Base-by-base conservation (phyloP, 2,888 invertebrate genomes). In the Limenitis camilla region DNA sequence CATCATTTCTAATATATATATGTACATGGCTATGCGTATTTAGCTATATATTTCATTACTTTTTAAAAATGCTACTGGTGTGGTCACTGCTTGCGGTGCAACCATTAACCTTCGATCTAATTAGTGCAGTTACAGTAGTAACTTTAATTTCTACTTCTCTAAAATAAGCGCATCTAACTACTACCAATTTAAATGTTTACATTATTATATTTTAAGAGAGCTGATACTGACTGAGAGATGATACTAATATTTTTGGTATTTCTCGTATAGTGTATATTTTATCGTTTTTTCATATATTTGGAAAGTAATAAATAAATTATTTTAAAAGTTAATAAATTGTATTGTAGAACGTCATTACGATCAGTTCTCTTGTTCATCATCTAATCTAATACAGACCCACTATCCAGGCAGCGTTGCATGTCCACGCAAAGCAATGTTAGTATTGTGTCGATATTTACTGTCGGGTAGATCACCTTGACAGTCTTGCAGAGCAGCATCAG, bases 401-500 rank as follows among this genome's bases (percentile, higher is more conserved):
- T 32, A 29, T 33, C n/a, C n/a, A 7, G 29, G 47, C n/a, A 8
- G 53, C 53, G 40, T 40, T 40, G 44, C 38, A 55, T 49, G 55
- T 52, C 32, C 45, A 27, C 38, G n/a, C n/a, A n/a, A n/a, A n/a
- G n/a, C n/a, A n/a, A n/a, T n/a, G n/a, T 49, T 48, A 43, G 44
- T 46, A 52, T 31, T 19, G 39, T 51, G 35, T 52, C 33, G 52
- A 52, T 52, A 57, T 55, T 55, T 57, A 57, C 57, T 47, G 57
- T 57, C 46, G 55, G 52, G 57, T 57, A 55, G 49, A 57, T 82
- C 73, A 94, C 93, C 89, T 93, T 91, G 36, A 91, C 89, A 8
- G 94, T 91, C 82, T 97, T 97, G 82, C 96, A 97, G 76, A 97
- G 92, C 70, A 99, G 91, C 89, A 99, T 93, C 58, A 97, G 95